A percentile compares a stretch with the other conserved stretches of the same genome.
Evolutionary conservation across 2,888 invertebrate species (phyloP).

Genomic region (Mechanitis messenoides): DNA sequence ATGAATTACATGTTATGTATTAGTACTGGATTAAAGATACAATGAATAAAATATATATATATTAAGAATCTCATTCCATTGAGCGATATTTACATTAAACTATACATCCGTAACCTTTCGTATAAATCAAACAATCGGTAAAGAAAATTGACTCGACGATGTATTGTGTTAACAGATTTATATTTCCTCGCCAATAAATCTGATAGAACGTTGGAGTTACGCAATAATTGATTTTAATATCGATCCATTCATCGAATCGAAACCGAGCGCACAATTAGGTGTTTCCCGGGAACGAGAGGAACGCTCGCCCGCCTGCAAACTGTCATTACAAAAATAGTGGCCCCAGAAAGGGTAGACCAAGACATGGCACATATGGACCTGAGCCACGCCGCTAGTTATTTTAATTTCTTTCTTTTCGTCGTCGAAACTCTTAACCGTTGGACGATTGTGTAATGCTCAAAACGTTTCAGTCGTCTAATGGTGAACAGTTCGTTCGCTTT

Average conservation of each 20-base stretch:
- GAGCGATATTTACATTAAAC: slow-evolving; percentile 6
- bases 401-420: slow-evolving; percentile 55
- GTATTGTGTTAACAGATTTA: slow-evolving; percentile 32
- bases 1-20: too few relatives aligned
- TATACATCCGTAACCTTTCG: slow-evolving; percentile 6
- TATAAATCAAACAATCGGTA: slow-evolving; percentile 22
- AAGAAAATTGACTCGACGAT: slow-evolving; percentile 28
- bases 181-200: slow-evolving; percentile 31
- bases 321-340: slow-evolving; percentile 75
- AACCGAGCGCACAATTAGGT: slow-evolving; percentile 57
- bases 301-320: slow-evolving; percentile 61
- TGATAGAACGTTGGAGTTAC: slow-evolving; percentile 27
- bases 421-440: slow-evolving; percentile 29
- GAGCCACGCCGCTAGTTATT: slow-evolving; percentile 44
- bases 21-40: too few relatives aligned
- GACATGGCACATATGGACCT: slow-evolving; percentile 68
- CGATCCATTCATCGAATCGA: slow-evolving; percentile 50
- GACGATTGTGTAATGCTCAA: slow-evolving; percentile 23
- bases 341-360: slow-evolving; percentile 70
- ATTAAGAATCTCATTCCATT: slow-evolving; percentile 1
- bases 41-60: background rate
- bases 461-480: slow-evolving; percentile 9
- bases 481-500: slow-evolving; percentile 6
- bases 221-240: slow-evolving; percentile 39
- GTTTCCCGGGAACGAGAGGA: slow-evolving; percentile 53